These are phyloP conservation scores for Chrysaora quinquecirrha DNA, from an alignment of 30 jellyfish, hydroid and myxozoan genomes.

Conservation along the genomic window DNA sequence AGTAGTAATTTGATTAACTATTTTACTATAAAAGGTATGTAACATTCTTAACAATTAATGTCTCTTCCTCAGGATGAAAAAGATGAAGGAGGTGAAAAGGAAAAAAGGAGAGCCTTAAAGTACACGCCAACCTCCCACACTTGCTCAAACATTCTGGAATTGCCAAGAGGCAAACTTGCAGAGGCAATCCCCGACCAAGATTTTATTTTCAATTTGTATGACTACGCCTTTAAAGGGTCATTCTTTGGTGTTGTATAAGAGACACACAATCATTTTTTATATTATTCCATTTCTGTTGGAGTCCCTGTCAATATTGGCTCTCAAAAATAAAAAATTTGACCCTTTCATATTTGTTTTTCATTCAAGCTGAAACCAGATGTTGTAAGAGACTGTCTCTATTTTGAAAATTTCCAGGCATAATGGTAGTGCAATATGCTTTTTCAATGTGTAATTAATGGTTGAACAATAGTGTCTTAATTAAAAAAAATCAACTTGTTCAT, in stretches of 20 bases:
- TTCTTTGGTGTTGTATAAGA: slow-evolving; percentile 29
- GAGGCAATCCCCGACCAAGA: slow-evolving; percentile 1
- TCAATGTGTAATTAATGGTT: background rate
- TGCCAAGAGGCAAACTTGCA: background rate
- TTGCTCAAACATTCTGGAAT: background rate
- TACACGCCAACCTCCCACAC: slow-evolving; percentile 2
- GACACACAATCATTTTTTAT: background rate
- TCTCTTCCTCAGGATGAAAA: background rate
- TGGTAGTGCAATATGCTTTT: background rate
- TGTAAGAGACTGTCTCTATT: background rate
- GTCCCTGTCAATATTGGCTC: too few relatives aligned
- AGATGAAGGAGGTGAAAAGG: background rate
- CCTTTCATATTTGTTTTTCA: too few relatives aligned
- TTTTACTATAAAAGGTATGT: too few relatives aligned
- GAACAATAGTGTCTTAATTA: background rate
- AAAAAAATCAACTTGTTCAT: background rate
- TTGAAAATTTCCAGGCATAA: background rate
- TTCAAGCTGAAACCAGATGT: too few relatives aligned
- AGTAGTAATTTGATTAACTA: background rate
- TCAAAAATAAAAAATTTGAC: too few relatives aligned
- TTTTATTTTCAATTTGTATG: slow-evolving; percentile 25
- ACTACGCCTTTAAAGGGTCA: slow-evolving; percentile 35
- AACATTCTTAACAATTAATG: too few relatives aligned
- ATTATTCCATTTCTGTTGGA: background rate
- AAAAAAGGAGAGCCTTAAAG: background rate